These are phyloP conservation scores for Podarcis siculus DNA, from an alignment of 2,797 vertebrate species.

Conservation along the genomic window DNA sequence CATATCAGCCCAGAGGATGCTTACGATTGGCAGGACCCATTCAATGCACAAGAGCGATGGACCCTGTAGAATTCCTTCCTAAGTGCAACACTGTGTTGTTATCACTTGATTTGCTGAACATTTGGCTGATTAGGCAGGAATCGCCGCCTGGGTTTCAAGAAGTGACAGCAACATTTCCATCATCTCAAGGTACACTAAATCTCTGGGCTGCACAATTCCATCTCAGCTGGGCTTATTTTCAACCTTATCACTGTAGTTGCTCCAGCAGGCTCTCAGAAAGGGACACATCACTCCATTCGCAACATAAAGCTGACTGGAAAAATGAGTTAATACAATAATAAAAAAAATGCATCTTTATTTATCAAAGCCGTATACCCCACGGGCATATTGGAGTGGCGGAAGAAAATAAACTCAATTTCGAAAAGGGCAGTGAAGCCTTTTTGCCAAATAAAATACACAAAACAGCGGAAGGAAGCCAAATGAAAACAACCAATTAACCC, in stretches of 20 bases:
- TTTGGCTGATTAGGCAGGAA: conserved; percentile 32
- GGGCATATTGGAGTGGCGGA: conserved; percentile 51
- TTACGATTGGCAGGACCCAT: too few species aligned
- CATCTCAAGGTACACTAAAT: conserved; percentile 53
- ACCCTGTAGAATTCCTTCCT: accelerated
- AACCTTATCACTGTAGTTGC: conserved; percentile 54
- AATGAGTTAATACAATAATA: conserved; percentile 64
- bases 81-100: neutral
- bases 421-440: conserved; percentile 62
- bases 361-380: conserved; percentile 66
- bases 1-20: too few species aligned
- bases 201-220: conserved; percentile 54
- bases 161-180: conserved; percentile 47
- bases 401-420: conserved; percentile 66
- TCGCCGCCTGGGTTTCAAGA: conserved; percentile 30
- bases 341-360: conserved; percentile 66
- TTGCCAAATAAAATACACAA: conserved; percentile 59
- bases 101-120: conserved; percentile 24
- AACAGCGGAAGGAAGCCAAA: conserved; percentile 51
- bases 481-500: conserved; percentile 71
- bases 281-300: conserved; percentile 43
- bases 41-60: neutral
- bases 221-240: conserved; percentile 60
- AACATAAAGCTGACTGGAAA: conserved; percentile 52
- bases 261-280: conserved; percentile 25